These are phyloP conservation scores for Bellardia pandia DNA, from an alignment of 2,888 invertebrate genomes.

Conservation along the genomic window DNA sequence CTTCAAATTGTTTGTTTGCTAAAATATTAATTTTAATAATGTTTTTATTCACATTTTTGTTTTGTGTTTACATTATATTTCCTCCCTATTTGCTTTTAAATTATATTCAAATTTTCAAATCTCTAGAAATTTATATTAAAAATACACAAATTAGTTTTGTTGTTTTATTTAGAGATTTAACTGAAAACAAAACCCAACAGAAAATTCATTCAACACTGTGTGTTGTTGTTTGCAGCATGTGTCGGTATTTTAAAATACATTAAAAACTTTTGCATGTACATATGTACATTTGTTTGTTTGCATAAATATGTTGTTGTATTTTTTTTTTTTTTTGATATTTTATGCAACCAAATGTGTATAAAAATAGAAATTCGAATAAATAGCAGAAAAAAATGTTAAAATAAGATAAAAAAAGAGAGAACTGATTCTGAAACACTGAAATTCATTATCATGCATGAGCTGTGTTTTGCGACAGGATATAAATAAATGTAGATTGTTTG, in stretches of 20 bases:
- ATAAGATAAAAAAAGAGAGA: constrained; percentile 4
- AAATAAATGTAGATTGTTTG: constrained; percentile 59
- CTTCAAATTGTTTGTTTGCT: background rate
- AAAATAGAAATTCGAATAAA: background rate
- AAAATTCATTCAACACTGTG: constrained; percentile 31
- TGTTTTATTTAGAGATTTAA: constrained; percentile 23
- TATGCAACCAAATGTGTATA: constrained; percentile 2
- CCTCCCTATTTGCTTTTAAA: constrained; percentile 8
- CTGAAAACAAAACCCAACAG: background rate
- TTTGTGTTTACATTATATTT: background rate
- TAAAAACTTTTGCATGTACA: constrained; percentile 1
- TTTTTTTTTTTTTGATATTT: constrained; percentile 27
- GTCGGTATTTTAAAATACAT: constrained; percentile 15
- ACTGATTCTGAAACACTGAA: constrained; percentile 42
- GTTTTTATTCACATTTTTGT: background rate
- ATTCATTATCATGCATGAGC: constrained; percentile 73
- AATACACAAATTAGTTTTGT: constrained; percentile 14
- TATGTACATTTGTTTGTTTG: background rate
- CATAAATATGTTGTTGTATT: background rate
- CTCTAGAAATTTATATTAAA: constrained; percentile 15
- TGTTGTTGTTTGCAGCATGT: background rate
- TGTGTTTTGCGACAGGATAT: constrained; percentile 67
- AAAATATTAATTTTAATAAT: background rate
- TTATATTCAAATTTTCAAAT: constrained; percentile 10
- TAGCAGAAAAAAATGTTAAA: constrained; percentile 13